These are phyloP conservation scores for Drosophila gaucha DNA, from an alignment of 2,888 invertebrate genomes.

Conservation along the genomic window DNA sequence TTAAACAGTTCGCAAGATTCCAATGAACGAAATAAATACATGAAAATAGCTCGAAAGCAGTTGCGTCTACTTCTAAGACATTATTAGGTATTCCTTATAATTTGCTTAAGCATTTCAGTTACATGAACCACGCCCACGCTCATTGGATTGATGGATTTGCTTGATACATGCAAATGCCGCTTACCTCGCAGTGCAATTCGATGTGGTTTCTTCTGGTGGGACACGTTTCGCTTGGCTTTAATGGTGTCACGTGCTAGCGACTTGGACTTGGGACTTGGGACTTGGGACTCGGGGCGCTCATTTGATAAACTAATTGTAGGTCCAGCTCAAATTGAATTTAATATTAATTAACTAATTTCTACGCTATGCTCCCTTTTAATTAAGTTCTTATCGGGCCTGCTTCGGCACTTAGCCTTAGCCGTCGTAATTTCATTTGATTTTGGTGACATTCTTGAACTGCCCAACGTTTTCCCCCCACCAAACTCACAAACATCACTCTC, in stretches of 20 bases:
- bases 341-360: slow-evolving; percentile 74
- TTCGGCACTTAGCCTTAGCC: slow-evolving; percentile 12
- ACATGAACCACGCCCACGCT: too few species aligned
- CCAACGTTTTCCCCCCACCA: neutral
- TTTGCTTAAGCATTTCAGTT: neutral
- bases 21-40: neutral
- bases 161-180: slow-evolving; percentile 29
- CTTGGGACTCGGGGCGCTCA: slow-evolving; percentile 50
- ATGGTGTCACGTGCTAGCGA: slow-evolving; percentile 57
- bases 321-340: slow-evolving; percentile 65
- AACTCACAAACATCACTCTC: neutral
- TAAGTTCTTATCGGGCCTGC: slow-evolving; percentile 36
- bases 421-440: slow-evolving; percentile 55
- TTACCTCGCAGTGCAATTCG: neutral
- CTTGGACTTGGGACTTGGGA: slow-evolving; percentile 5
- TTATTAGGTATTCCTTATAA: neutral
- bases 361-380: slow-evolving; percentile 60
- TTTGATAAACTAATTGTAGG: slow-evolving; percentile 70
- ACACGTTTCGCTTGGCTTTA: slow-evolving; percentile 24
- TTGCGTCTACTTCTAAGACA: neutral
- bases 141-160: slow-evolving; percentile 6
- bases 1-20: too few species aligned
- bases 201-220: neutral
- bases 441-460: slow-evolving; percentile 32
- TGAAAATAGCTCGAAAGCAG: neutral